Evolutionary conservation across 2,888 invertebrate species (phyloP), one percentile per base, ranked within the genome.

Genomic region (Heliconius cydno): DNA sequence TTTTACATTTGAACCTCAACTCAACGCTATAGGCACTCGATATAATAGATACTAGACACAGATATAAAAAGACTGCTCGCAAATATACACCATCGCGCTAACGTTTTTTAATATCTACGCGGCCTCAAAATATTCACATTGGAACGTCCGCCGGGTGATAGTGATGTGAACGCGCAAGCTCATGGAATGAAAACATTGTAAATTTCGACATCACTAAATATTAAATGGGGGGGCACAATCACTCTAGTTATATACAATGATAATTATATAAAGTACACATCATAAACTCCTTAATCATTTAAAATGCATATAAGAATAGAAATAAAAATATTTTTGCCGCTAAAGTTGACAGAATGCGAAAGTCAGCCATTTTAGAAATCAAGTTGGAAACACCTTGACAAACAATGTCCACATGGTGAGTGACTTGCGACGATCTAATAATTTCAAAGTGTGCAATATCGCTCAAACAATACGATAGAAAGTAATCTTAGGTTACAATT

Each of bases 1-100:
- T 94, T 94, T 92, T 94, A 95, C 94, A 95, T 89, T 94, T 93
- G 92, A 94, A 93, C 77, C 90, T 92, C 94, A 94, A 93, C 90
- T 92, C 94, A 94, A 93, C 93, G 93, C 94, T 94, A 94, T 94
- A 95, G 95, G 95, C 95, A 95, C 94, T 95, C 95, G 90, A 93
- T 94, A 94, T 91, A 93, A 92, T 93, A 94, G 92, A 92, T 93
- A n/a, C 94, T 94, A 94, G 86, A 91, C 91, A 91, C 92, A 93
- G 90, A 92, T 92, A 94, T 90, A 92, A 93, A 94, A 93, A 93
- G 92, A 91, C 86, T 87, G 87, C 89, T 91, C 89, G 88, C 92
- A 92, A 91, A 90, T 93, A 92, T 91, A 92, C 91, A 91, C 90
- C 86, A 90, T 87, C 91, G 92, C 90, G 90, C 91, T 89, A 90